phyloP scores from a whole-genome alignment of 92 coral and sea anemone genomes.

The Chrysogorgia sp. region DNA sequence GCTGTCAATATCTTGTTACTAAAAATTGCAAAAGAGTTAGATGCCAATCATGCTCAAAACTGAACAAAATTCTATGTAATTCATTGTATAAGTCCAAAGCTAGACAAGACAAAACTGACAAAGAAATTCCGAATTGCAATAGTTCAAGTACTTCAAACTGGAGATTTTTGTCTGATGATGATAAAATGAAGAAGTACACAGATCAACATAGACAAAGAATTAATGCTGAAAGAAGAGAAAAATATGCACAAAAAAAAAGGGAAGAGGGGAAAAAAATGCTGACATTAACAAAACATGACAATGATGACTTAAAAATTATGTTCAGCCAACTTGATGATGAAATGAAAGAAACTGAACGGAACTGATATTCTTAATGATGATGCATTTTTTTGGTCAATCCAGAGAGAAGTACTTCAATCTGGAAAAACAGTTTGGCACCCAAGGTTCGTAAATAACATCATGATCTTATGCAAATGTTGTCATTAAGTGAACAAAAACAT shows the following conservation, averaged over 20 bases:
- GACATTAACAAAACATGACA: constrained; percentile 35
- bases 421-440: constrained; percentile 59
- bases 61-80: constrained; percentile 26
- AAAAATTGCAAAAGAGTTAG: constrained; percentile 22
- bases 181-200: constrained; percentile 25
- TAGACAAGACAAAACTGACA: not conserved
- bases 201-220: constrained; percentile 48
- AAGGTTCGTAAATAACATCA: constrained; percentile 36
- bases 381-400: constrained; percentile 58
- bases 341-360: constrained; percentile 27
- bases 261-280: constrained; percentile 47
- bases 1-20: constrained; percentile 30
- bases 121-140: not conserved
- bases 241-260: constrained; percentile 33
- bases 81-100: constrained; percentile 7
- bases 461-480: no score
- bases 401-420: constrained; percentile 52
- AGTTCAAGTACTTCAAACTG: no score
- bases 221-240: constrained; percentile 49
- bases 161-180: constrained; percentile 32
- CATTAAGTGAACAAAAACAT: no score
- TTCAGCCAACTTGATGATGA: constrained; percentile 54
- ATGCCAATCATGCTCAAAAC: constrained; percentile 42
- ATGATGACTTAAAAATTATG: constrained; percentile 46
- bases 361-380: constrained; percentile 18